These are phyloP conservation scores for Caenorhabditis remanei DNA, from an alignment of 1,140 invertebrate genomes.

Conservation along the genomic window DNA sequence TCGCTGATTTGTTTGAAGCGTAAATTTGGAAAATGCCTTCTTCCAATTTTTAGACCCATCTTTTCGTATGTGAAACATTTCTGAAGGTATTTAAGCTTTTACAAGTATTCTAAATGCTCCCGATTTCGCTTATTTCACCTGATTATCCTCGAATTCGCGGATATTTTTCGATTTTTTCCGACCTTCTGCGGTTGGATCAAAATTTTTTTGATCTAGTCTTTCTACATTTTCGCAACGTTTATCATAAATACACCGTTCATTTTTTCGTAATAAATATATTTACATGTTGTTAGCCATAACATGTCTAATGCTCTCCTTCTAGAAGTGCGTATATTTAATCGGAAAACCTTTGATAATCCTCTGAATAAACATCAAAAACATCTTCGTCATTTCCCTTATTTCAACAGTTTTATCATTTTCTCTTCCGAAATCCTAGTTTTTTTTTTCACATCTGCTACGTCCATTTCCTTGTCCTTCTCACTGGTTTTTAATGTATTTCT, in stretches of 20 bases:
- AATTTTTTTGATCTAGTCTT: too few relatives aligned
- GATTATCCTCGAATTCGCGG: too few relatives aligned
- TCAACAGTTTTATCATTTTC: background rate
- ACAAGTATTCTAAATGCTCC: background rate
- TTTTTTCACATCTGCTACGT: too few relatives aligned
- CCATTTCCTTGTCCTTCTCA: background rate
- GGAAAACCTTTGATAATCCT: slow-evolving; percentile 41
- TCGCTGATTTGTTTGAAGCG: slow-evolving; percentile 36
- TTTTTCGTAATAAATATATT: background rate
- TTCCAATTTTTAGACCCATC: background rate
- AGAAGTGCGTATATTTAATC: background rate
- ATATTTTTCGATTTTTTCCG: too few relatives aligned
- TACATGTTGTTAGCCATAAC: background rate
- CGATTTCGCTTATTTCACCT: background rate
- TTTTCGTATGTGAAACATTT: background rate
- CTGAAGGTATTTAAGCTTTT: too few relatives aligned
- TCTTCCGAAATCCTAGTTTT: too few relatives aligned
- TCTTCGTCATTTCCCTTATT: background rate
- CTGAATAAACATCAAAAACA: slow-evolving; percentile 24
- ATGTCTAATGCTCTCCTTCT: background rate
- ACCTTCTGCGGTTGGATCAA: too few relatives aligned
- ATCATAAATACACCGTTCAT: background rate
- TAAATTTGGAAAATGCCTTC: slow-evolving; percentile 22
- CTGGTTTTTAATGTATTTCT: too few relatives aligned
- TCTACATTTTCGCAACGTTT: too few relatives aligned